Evolutionary conservation across 2,797 vertebrate species (phyloP).

Genomic region (Threskiornis aethiopicus): DNA sequence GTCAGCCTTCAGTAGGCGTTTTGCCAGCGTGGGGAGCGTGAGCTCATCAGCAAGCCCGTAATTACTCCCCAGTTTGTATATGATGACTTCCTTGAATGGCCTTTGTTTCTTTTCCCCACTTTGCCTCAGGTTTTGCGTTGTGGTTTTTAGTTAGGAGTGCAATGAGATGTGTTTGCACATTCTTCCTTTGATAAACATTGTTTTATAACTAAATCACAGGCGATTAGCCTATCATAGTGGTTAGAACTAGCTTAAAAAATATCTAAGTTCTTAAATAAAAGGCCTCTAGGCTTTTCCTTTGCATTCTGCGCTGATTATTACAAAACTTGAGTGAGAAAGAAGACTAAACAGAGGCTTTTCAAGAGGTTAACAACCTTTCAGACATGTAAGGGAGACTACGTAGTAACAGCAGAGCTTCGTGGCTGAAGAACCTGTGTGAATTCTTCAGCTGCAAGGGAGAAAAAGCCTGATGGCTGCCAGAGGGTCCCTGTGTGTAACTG

Average conservation of each 20-base stretch:
- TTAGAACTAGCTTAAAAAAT: neutral
- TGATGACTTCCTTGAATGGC: neutral
- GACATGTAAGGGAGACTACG: accelerated
- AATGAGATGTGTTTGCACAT: neutral
- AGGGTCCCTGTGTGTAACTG: neutral
- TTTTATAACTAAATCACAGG: neutral
- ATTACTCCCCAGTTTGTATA: neutral
- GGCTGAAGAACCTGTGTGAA: neutral
- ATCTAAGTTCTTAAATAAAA: neutral
- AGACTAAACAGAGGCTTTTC: neutral
- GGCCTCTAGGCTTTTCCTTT: neutral
- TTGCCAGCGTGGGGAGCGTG: neutral
- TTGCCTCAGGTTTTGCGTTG: neutral
- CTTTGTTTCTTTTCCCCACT: neutral
- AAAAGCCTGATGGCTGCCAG: neutral
- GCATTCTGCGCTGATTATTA: neutral
- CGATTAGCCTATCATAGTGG: neutral
- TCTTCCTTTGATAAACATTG: neutral
- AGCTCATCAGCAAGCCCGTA: neutral
- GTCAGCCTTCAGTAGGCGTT: neutral
- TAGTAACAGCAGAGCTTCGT: neutral
- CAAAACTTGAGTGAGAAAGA: neutral
- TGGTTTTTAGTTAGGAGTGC: neutral
- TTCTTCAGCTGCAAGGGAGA: neutral
- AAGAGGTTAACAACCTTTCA: neutral